A percentile compares a stretch with the other conserved stretches of the same genome.
These are phyloP conservation scores for Myoxocephalus aenaeus DNA, from an alignment of 2,797 vertebrate species.

Conservation along the genomic window DNA sequence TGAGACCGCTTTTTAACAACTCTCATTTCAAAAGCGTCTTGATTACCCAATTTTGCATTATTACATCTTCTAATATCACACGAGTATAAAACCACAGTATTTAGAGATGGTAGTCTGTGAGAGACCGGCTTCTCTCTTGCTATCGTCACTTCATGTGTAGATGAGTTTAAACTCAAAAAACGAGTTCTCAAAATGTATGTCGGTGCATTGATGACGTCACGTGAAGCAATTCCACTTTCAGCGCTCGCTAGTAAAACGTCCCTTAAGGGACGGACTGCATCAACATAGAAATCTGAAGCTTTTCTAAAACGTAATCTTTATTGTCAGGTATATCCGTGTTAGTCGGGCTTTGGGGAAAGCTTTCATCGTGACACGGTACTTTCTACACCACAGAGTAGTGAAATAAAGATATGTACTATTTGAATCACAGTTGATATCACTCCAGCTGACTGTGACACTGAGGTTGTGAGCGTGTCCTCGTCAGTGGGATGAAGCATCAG, in stretches of 20 bases:
- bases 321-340: conserved; percentile 29
- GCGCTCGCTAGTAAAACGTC: neutral
- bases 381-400: conserved; percentile 30
- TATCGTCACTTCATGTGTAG: neutral
- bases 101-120: neutral
- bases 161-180: conserved; percentile 1
- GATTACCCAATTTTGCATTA: neutral
- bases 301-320: conserved; percentile 27
- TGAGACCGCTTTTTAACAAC: neutral
- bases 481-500: conserved; percentile 22
- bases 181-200: neutral
- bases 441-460: conserved; percentile 27
- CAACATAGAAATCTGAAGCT: conserved; percentile 15
- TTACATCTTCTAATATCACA: neutral
- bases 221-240: conserved; percentile 2
- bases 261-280: conserved; percentile 9
- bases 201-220: conserved; percentile 15
- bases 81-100: neutral
- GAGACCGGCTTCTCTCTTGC: neutral
- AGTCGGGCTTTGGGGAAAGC: conserved; percentile 41
- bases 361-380: conserved; percentile 50
- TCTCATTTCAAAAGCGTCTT: neutral
- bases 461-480: conserved; percentile 36
- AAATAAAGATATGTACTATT: conserved; percentile 5
- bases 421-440: conserved; percentile 34